phyloP scores from a whole-genome alignment of 2,888 invertebrate genomes.

The Chorisops tibialis region DNA sequence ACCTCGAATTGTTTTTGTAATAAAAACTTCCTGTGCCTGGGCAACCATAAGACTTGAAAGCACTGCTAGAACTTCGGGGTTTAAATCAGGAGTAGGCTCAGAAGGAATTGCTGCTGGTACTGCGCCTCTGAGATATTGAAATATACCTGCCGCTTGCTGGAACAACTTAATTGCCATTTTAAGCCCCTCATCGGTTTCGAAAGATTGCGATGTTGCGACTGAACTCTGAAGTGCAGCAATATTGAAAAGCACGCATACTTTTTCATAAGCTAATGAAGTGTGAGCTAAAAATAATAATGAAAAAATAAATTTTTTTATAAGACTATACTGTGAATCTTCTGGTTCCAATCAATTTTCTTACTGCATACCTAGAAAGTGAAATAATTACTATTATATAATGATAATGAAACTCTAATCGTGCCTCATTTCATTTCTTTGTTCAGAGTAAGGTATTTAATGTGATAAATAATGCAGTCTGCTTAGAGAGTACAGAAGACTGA shows the following conservation, averaged over 20 bases:
- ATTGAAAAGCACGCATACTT: slow-evolving; percentile 92
- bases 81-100: slow-evolving; percentile 94
- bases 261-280: slow-evolving; percentile 86
- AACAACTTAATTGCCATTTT: slow-evolving; percentile 89
- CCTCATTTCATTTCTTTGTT: no score
- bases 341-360: no score
- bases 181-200: slow-evolving; percentile 89
- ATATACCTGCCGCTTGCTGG: slow-evolving; percentile 91
- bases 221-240: slow-evolving; percentile 91
- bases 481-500: no score
- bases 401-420: no score
- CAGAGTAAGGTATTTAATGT: no score
- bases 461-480: no score
- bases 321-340: no score
- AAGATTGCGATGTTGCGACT: slow-evolving; percentile 77
- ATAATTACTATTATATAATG: no score
- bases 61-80: slow-evolving; percentile 85
- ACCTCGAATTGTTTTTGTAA: slow-evolving; percentile 88
- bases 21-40: slow-evolving; percentile 97
- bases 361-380: no score
- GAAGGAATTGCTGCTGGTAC: slow-evolving; percentile 81
- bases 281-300: slow-evolving; percentile 62
- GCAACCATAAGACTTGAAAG: slow-evolving; percentile 89
- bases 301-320: background rate
- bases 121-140: slow-evolving; percentile 76